Evolutionary conservation across 2,888 invertebrate species (phyloP).

Genomic region (Pterostichus madidus): DNA sequence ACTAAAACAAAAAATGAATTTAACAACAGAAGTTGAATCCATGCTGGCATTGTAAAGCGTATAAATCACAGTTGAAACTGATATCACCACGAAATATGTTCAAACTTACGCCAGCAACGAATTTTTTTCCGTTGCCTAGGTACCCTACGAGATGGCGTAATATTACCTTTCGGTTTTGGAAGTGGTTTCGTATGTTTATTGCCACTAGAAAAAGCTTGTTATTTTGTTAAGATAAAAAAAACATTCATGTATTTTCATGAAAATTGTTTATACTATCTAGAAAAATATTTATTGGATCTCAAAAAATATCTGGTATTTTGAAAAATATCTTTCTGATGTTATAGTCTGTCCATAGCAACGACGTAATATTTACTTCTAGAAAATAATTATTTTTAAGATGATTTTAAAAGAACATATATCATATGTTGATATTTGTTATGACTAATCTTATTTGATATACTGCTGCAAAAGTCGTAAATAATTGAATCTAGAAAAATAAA

Average conservation of each 20-base stretch:
- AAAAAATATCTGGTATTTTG: background rate
- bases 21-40: conserved; percentile 10
- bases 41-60: background rate
- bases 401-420: conserved; percentile 13
- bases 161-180: conserved; percentile 23
- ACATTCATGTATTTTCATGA: too few species aligned
- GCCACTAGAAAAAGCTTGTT: background rate
- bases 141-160: background rate
- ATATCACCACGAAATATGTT: background rate
- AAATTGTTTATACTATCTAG: background rate
- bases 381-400: too few species aligned
- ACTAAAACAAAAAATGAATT: conserved; percentile 11
- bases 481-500: conserved; percentile 30
- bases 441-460: background rate
- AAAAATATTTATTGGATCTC: background rate
- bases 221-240: background rate
- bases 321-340: conserved; percentile 6
- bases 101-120: background rate
- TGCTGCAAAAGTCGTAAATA: background rate
- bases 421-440: conserved; percentile 27
- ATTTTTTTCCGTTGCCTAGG: conserved; percentile 4
- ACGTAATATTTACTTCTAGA: background rate
- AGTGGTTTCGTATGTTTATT: background rate
- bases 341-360: background rate
- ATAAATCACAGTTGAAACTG: conserved; percentile 21